These are phyloP conservation scores for Oxyura jamaicensis DNA, from an alignment of 2,113 vertebrate genomes.

Conservation along the genomic window DNA sequence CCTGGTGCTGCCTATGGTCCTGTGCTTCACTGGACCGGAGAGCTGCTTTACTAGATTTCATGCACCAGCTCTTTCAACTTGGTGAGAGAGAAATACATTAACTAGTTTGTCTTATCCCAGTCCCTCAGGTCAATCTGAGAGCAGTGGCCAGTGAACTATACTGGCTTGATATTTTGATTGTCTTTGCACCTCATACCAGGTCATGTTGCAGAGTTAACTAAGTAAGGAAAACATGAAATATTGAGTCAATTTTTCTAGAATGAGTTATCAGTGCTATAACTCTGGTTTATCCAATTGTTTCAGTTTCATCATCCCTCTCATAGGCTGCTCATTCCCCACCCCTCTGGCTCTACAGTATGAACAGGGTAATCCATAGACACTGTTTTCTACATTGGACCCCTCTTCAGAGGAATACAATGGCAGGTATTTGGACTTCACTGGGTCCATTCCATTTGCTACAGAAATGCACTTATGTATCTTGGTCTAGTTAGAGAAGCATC, in stretches of 20 bases:
- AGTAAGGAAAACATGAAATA: background rate
- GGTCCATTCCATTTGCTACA: background rate
- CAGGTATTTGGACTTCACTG: background rate
- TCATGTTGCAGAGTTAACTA: background rate
- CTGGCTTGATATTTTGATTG: background rate
- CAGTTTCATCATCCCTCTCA: background rate
- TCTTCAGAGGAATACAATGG: background rate
- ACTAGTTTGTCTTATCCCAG: background rate
- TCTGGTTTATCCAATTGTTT: background rate
- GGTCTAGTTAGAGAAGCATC: background rate
- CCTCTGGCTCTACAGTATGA: background rate
- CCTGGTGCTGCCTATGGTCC: constrained; percentile 39
- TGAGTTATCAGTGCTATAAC: background rate
- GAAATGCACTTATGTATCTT: background rate
- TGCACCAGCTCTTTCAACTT: constrained; percentile 17
- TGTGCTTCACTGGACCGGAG: constrained; percentile 62
- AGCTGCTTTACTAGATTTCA: constrained; percentile 44
- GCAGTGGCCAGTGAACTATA: background rate
- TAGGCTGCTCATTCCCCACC: background rate
- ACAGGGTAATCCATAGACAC: background rate
- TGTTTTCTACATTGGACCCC: background rate
- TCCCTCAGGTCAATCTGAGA: background rate
- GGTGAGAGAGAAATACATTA: constrained; percentile 34
- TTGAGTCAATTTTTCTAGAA: background rate
- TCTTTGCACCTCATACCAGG: background rate